Percentiles rank a stretch among this genome's conserved stretches.
These are phyloP conservation scores for Tetrapedia diversipes DNA, from an alignment of 2,888 invertebrate genomes.

Conservation along the genomic window DNA sequence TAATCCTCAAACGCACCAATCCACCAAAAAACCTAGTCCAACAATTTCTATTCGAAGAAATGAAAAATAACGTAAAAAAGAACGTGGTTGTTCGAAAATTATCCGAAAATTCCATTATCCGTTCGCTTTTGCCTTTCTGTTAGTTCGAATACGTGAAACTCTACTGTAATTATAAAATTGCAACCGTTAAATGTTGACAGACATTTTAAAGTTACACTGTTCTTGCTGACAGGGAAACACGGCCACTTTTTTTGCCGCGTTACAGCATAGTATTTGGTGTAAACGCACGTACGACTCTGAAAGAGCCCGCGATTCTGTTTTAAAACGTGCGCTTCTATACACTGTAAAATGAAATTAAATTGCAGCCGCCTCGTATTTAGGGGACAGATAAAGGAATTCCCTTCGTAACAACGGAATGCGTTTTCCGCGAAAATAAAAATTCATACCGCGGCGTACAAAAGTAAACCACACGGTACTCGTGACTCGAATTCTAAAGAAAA, in stretches of 20 bases:
- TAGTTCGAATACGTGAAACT: too few species aligned
- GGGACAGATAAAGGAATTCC: slow-evolving; percentile 12
- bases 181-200: background rate
- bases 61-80: too few species aligned
- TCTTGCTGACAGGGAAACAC: background rate
- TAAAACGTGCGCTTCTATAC: slow-evolving; percentile 17
- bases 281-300: background rate
- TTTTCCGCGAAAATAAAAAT: slow-evolving; percentile 11
- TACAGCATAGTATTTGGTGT: slow-evolving; percentile 3
- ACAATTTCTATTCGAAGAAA: too few species aligned
- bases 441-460: background rate
- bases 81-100: too few species aligned
- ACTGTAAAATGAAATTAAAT: slow-evolving; percentile 29
- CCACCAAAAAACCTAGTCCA: too few species aligned
- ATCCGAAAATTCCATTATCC: too few species aligned
- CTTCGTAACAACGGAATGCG: background rate
- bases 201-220: background rate
- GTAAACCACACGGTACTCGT: background rate
- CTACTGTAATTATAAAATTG: background rate
- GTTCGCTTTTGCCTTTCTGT: too few species aligned
- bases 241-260: background rate
- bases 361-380: slow-evolving; percentile 3
- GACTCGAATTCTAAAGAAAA: background rate
- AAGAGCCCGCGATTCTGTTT: slow-evolving; percentile 15
- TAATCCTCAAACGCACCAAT: too few species aligned